Evolutionary conservation across 2,888 invertebrate species (phyloP).

Genomic region (Lasioglossum morio): DNA sequence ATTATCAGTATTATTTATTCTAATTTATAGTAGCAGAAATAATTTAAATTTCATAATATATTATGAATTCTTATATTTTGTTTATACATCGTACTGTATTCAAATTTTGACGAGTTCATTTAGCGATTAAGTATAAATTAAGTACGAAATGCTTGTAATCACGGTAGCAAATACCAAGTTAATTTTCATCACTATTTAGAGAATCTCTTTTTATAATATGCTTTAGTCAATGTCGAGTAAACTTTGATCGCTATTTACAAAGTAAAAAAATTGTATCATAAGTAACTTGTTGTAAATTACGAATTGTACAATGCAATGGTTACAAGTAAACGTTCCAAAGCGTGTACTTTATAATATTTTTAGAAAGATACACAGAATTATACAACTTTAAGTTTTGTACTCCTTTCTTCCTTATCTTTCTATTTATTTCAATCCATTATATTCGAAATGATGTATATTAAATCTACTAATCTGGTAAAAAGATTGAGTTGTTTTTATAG

Average conservation of each 20-base stretch:
- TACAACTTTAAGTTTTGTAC: slow-evolving; percentile 12
- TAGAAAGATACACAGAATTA: slow-evolving; percentile 2
- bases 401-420: slow-evolving; percentile 8
- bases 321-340: slow-evolving; percentile 11
- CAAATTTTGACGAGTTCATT: slow-evolving; percentile 4
- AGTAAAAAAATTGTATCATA: slow-evolving; percentile 18
- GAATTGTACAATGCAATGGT: slow-evolving; percentile 15
- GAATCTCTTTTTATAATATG: slow-evolving; percentile 16
- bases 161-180: not conserved
- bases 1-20: slow-evolving; percentile 50
- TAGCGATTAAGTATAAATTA: slow-evolving; percentile 22
- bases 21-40: slow-evolving; percentile 26
- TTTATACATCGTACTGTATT: slow-evolving; percentile 24
- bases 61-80: slow-evolving; percentile 13
- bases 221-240: slow-evolving; percentile 1
- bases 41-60: slow-evolving; percentile 25
- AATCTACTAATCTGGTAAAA: not conserved
- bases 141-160: not conserved
- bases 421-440: slow-evolving; percentile 8
- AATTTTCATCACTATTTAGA: slow-evolving; percentile 23
- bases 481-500: not conserved
- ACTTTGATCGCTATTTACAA: not conserved
- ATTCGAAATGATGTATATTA: not conserved
- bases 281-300: slow-evolving; percentile 26
- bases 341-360: slow-evolving; percentile 27